These are phyloP conservation scores for Drosophila testacea DNA, from an alignment of 2,888 invertebrate species.

Conservation along the genomic window DNA sequence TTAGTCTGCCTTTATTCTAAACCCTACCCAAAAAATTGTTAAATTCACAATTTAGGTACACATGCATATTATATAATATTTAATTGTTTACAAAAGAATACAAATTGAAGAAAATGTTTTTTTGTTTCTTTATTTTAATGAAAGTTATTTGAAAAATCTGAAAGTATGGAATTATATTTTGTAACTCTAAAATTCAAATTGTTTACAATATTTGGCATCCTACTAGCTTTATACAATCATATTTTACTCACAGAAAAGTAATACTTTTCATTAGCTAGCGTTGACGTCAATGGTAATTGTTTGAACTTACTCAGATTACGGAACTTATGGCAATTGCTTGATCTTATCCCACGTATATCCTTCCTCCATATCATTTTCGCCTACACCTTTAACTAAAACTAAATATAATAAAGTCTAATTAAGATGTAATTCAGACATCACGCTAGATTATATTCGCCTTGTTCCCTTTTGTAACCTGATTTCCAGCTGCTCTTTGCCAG, in stretches of 20 bases:
- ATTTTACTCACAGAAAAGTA: neutral
- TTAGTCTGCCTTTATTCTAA: too few species aligned
- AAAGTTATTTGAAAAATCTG: too few species aligned
- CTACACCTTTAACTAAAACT: constrained; percentile 40
- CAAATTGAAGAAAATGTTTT: too few species aligned
- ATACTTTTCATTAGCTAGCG: neutral
- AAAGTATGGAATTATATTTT: too few species aligned
- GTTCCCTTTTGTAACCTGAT: constrained; percentile 44
- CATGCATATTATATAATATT: too few species aligned
- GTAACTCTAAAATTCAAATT: neutral
- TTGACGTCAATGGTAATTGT: constrained; percentile 41
- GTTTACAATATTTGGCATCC: neutral
- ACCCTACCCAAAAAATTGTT: too few species aligned
- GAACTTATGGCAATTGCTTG: constrained; percentile 30
- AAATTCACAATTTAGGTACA: too few species aligned
- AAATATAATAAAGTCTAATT: constrained; percentile 74
- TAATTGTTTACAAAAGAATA: too few species aligned
- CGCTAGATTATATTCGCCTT: constrained; percentile 8
- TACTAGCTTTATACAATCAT: neutral
- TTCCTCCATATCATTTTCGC: constrained; percentile 25
- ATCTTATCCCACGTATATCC: constrained; percentile 19
- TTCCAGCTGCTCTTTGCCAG: constrained; percentile 33
- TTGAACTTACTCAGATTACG: constrained; percentile 5
- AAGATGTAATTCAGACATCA: constrained; percentile 61
- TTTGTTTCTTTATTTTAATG: too few species aligned